These are phyloP conservation scores for Ceuthmochares aereus DNA, from an alignment of 2,113 vertebrate species.

Conservation along the genomic window DNA sequence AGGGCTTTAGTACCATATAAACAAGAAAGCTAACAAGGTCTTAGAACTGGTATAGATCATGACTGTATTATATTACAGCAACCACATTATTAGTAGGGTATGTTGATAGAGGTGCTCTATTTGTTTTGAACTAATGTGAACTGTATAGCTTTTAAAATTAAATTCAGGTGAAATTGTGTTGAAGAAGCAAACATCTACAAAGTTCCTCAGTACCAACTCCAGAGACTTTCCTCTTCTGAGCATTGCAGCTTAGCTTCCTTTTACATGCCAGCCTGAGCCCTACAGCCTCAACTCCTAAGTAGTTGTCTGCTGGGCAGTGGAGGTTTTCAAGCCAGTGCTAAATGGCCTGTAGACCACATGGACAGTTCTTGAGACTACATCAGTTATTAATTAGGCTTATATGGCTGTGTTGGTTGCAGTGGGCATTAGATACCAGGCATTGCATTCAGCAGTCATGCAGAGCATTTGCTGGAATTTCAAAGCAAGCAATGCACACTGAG, in stretches of 20 bases:
- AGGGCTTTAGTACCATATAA: constrained; percentile 14
- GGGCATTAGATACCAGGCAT: not conserved
- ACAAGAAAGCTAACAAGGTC: not conserved
- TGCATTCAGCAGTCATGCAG: not conserved
- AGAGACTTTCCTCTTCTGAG: not conserved
- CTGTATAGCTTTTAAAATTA: not conserved
- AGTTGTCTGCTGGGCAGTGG: not conserved
- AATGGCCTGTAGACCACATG: not conserved
- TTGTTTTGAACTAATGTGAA: not conserved
- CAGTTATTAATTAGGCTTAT: not conserved
- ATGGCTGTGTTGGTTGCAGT: not conserved
- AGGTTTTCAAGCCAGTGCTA: not conserved
- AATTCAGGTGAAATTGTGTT: not conserved
- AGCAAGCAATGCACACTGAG: not conserved
- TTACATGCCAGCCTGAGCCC: not conserved
- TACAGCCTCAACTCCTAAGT: not conserved
- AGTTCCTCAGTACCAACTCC: not conserved
- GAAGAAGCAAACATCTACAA: not conserved
- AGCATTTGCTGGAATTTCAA: not conserved
- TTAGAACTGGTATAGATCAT: not conserved
- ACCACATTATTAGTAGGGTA: not conserved
- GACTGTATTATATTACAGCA: not conserved
- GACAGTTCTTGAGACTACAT: not conserved
- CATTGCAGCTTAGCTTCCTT: not conserved
- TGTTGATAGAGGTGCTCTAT: not conserved